Percentiles rank a stretch among this genome's conserved stretches.
Conservation (phyloP, 2,888 invertebrate species). For the Ophraella communa region DNA sequence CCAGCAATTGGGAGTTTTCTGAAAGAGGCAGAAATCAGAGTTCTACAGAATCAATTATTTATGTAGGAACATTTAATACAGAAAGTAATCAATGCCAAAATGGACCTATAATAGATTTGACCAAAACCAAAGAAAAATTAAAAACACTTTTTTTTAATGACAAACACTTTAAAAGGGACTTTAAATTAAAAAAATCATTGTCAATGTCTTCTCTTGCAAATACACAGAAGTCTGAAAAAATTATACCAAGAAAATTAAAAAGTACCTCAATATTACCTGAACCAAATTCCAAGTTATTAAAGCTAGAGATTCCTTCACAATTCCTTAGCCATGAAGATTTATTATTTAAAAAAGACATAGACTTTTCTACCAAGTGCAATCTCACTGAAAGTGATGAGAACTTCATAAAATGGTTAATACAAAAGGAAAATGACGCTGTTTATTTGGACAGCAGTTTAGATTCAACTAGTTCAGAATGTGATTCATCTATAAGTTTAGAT, state of each 20-base stretch:
- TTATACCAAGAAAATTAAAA: slow-evolving; percentile 17
- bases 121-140: slow-evolving; percentile 17
- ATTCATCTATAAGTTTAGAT: slow-evolving; percentile 25
- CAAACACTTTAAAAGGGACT: slow-evolving; percentile 21
- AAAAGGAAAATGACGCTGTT: slow-evolving; percentile 24
- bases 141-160: slow-evolving; percentile 32
- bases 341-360: slow-evolving; percentile 2
- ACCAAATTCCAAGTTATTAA: slow-evolving; percentile 25
- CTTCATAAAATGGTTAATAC: slow-evolving; percentile 38
- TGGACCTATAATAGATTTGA: slow-evolving; percentile 31
- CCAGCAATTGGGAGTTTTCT: neutral
- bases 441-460: slow-evolving; percentile 12
- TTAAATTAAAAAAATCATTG: slow-evolving; percentile 12
- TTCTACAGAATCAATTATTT: slow-evolving; percentile 34
- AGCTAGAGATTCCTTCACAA: slow-evolving; percentile 34
- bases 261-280: slow-evolving; percentile 19
- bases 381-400: slow-evolving; percentile 31
- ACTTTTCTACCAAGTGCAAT: slow-evolving; percentile 18
- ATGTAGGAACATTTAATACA: slow-evolving; percentile 29
- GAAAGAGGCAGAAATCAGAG: neutral
- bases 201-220: slow-evolving; percentile 27
- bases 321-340: slow-evolving; percentile 27
- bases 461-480: slow-evolving; percentile 29
- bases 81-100: slow-evolving; percentile 9
- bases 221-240: slow-evolving; percentile 21